A percentile compares a stretch with the other conserved stretches of the same genome.
Conservation (phyloP, 2,797 vertebrate species). For the Trematomus bernacchii region DNA sequence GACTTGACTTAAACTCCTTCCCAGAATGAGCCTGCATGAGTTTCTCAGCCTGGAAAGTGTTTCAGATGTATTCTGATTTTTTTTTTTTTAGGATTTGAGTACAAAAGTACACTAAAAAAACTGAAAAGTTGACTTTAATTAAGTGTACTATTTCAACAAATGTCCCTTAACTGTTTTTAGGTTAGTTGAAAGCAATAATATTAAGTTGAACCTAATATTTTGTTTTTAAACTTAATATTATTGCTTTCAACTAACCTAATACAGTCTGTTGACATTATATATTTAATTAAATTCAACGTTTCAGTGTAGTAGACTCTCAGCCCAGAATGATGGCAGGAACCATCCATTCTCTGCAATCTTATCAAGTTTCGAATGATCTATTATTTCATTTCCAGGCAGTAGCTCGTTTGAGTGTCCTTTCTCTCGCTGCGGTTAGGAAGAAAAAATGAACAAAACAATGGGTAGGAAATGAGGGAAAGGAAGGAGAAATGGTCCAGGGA, state of each 20-base stretch:
- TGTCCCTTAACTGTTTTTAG: no score
- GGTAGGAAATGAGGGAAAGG: slow-evolving; percentile 72
- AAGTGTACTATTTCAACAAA: no score
- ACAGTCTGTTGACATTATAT: no score
- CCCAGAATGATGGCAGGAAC: slow-evolving; percentile 1
- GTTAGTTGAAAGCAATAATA: no score
- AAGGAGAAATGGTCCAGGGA: slow-evolving; percentile 51
- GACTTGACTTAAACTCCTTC: slow-evolving; percentile 43
- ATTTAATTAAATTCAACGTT: no score
- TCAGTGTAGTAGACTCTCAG: no score
- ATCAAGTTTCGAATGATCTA: slow-evolving; percentile 14
- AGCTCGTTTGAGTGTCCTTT: slow-evolving; percentile 20
- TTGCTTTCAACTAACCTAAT: no score
- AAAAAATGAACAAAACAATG: slow-evolving; percentile 56
- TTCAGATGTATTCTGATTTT: slow-evolving; percentile 13
- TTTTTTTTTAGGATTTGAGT: slow-evolving; percentile 2
- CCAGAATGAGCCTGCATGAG: slow-evolving; percentile 11
- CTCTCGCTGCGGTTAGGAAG: slow-evolving; percentile 19
- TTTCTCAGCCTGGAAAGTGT: slow-evolving; percentile 8
- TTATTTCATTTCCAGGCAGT: slow-evolving; percentile 13
- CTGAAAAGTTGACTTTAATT: background rate
- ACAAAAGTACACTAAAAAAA: background rate
- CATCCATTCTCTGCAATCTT: background rate
- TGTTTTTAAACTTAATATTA: no score
- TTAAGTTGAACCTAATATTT: no score